Conservation (phyloP, 1,140 invertebrate species). For the Zaprionus ornatus region DNA sequence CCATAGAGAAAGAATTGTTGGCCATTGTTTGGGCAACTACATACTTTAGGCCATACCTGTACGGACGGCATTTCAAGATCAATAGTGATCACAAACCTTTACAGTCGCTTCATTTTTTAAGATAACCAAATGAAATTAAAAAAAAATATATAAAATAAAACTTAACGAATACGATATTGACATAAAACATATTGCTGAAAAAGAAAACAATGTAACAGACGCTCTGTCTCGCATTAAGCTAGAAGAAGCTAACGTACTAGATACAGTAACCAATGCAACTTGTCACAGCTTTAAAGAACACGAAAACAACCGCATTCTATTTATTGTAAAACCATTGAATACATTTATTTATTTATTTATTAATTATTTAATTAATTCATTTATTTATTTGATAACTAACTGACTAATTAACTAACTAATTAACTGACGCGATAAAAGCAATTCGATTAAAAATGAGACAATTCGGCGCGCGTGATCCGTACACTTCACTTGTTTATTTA, state of each 20-base stretch:
- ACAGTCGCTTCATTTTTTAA: background rate
- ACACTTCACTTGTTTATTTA: too few relatives aligned
- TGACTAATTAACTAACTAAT: too few relatives aligned
- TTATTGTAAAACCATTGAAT: too few relatives aligned
- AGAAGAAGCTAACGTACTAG: background rate
- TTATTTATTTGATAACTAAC: too few relatives aligned
- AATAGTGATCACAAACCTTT: slow-evolving; percentile 2
- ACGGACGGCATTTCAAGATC: too few relatives aligned
- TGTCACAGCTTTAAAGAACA: background rate
- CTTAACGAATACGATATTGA: background rate
- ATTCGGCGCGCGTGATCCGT: too few relatives aligned
- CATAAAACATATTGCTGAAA: background rate
- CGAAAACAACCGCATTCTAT: too few relatives aligned
- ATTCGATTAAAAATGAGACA: too few relatives aligned
- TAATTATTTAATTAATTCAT: too few relatives aligned
- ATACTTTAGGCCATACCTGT: slow-evolving; percentile 85
- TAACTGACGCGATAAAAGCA: too few relatives aligned
- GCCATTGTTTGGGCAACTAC: slow-evolving; percentile 85
- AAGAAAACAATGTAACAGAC: background rate
- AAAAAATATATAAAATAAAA: background rate
- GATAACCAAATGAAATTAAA: background rate
- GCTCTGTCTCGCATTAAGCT: background rate
- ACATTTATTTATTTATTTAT: too few relatives aligned
- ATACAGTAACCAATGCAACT: background rate
- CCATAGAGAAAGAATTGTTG: slow-evolving; percentile 85